Evolutionary conservation across 2,888 invertebrate species (phyloP), one percentile per base, ranked within the genome.

Genomic region (Coecobrya sp.): DNA sequence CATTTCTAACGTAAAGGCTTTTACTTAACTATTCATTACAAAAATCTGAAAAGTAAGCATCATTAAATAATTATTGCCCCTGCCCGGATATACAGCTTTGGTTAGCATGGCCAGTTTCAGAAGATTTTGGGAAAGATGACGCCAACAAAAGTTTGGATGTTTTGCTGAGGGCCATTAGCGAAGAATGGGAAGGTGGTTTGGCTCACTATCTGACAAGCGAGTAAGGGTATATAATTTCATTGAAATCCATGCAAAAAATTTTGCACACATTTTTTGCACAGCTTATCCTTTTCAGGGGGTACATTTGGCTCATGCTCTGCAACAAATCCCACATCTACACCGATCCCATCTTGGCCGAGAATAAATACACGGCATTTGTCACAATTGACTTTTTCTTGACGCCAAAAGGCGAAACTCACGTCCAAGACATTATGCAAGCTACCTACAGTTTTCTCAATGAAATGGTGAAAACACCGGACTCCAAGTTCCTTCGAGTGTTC

Each of bases 221-320:
- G 36, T 36, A 7, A 36, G 36, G 2, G 36, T n/a, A n/a, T n/a
- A n/a, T n/a, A n/a, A n/a, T n/a, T n/a, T n/a, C n/a, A n/a, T n/a
- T n/a, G n/a, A n/a, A n/a, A n/a, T n/a, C n/a, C n/a, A n/a, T n/a
- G n/a, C n/a, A n/a, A n/a, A n/a, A n/a, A n/a, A n/a, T n/a, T n/a
- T n/a, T n/a, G n/a, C n/a, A n/a, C n/a, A n/a, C n/a, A n/a, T n/a
- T n/a, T n/a, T n/a, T n/a, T n/a, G n/a, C n/a, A n/a, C n/a, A n/a
- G n/a, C n/a, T n/a, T n/a, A n/a, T n/a, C n/a, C 59, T 22, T n/a
- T 59, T 59, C 30, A 86, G 85, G 25, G 30, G 19, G 1, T 49
- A 45, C n/a, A 68, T 86, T 68, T 86, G 85, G 85, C 8, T 22
- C 8, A 86, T 86, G 85, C 0, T 86, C 11, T 65, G 65, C 7